Evolutionary conservation across 2,797 vertebrate genomes (phyloP), one percentile per base, ranked within the genome.

Genomic region (Falco berigora): DNA sequence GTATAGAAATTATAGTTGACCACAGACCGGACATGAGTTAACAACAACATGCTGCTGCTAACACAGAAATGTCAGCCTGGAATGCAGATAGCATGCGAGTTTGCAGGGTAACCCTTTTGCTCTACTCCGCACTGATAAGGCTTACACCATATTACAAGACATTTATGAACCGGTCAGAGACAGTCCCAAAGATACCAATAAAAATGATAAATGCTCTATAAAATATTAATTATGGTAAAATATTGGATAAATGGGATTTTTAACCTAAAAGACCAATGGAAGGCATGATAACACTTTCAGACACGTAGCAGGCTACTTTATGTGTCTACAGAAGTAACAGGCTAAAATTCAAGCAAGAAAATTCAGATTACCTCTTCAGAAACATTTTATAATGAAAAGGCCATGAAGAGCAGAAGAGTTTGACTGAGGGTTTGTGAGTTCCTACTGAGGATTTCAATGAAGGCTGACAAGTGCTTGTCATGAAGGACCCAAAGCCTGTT

Each of bases 121-220:
- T 78, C 79, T 58, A 12, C 63, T 71, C 91, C 93, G 88, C 67
- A 63, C 63, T 87, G 94, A 91, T 86, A 93, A 94, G 77, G 63
- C 36, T 91, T 87, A 25, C 66, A 74, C 80, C 73, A 74, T 15
- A 30, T 92, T 73, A 34, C 13, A 30, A 49, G 72, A 90, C 83
- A 63, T 88, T 79, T 36, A 78, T 79, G 67, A 74, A 87, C 44
- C 5, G 2, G 40, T 85, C 90, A 84, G 9, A 93, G 52, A 76
- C 38, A 66, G 56, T 76, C 84, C 34, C 59, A 87, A 89, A 87
- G 32, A 86, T 1, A 90, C 74, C 67, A 93, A 59, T 92, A 82
- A 96, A 86, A 92, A 88, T 67, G 18, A 89, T 82, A 34, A 85
- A 53, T 2, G 0, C 14, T 67, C 71, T 79, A 46, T 87, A 92